These are phyloP conservation scores for Carcharodon carcharias DNA, from an alignment of 2,797 vertebrate species.

Conservation along the genomic window DNA sequence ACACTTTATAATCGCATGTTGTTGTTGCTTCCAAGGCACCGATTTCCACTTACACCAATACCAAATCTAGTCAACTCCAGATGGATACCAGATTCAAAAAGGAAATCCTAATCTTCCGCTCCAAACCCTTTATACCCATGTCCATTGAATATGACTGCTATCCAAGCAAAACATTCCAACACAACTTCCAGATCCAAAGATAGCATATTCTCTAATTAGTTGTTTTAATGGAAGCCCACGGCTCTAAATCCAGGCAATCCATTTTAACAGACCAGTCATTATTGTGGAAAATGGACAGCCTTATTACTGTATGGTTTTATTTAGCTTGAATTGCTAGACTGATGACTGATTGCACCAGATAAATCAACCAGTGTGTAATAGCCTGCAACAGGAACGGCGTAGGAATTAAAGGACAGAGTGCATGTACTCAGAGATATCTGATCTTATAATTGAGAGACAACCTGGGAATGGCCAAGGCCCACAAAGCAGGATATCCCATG, in stretches of 20 bases:
- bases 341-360: not conserved
- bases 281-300: not conserved
- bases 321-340: not conserved
- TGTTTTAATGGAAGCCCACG: not conserved
- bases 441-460: not conserved
- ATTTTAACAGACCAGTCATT: not conserved
- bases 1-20: not conserved
- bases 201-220: not conserved
- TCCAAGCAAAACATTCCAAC: not conserved
- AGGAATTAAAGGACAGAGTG: not conserved
- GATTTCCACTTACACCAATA: not conserved
- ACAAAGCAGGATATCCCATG: not conserved
- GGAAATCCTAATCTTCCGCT: not conserved
- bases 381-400: not conserved
- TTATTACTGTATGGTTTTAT: not conserved
- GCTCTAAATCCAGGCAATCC: not conserved
- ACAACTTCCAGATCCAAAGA: not conserved
- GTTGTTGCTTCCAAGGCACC: not conserved
- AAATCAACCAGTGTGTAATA: not conserved
- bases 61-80: not conserved
- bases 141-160: not conserved
- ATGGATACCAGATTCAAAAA: not conserved
- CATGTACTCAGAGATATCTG: not conserved
- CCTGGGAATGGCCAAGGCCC: not conserved
- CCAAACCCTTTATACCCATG: not conserved